phyloP scores from a whole-genome alignment of 1,140 invertebrate species.

The Glossosoma conforme region DNA sequence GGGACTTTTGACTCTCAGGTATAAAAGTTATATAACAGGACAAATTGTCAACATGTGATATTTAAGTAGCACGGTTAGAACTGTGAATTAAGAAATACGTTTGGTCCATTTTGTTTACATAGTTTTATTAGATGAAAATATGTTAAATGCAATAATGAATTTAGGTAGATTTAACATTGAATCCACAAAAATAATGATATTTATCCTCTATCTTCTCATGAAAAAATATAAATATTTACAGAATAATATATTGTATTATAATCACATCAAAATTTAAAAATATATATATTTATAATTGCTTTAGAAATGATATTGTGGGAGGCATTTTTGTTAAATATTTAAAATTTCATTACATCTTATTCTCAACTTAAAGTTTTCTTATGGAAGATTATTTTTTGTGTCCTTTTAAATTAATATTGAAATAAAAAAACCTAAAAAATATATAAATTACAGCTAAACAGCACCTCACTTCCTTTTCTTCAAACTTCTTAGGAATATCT shows the following conservation, averaged over 20 bases:
- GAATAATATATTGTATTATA: slow-evolving; percentile 11
- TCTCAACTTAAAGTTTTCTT: too few relatives aligned
- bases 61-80: slow-evolving; percentile 23
- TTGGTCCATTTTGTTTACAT: slow-evolving; percentile 19
- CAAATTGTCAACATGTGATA: slow-evolving; percentile 25
- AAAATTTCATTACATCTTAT: too few relatives aligned
- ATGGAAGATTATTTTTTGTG: too few relatives aligned
- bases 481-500: not conserved
- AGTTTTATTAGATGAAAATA: slow-evolving; percentile 26
- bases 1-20: too few relatives aligned
- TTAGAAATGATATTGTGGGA: too few relatives aligned
- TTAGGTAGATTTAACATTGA: slow-evolving; percentile 8
- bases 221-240: slow-evolving; percentile 16
- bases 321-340: too few relatives aligned
- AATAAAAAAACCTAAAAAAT: too few relatives aligned
- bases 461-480: not conserved
- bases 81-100: slow-evolving; percentile 21
- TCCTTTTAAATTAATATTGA: too few relatives aligned
- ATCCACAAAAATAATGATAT: slow-evolving; percentile 15
- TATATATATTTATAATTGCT: slow-evolving; percentile 12
- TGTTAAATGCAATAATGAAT: slow-evolving; percentile 26
- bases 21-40: too few relatives aligned
- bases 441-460: too few relatives aligned
- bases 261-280: slow-evolving; percentile 20
- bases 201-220: slow-evolving; percentile 12